A percentile compares a stretch with the other conserved stretches of the same genome.
Evolutionary conservation across 2,113 vertebrate genomes (phyloP).

Genomic region (Arvicanthis niloticus): DNA sequence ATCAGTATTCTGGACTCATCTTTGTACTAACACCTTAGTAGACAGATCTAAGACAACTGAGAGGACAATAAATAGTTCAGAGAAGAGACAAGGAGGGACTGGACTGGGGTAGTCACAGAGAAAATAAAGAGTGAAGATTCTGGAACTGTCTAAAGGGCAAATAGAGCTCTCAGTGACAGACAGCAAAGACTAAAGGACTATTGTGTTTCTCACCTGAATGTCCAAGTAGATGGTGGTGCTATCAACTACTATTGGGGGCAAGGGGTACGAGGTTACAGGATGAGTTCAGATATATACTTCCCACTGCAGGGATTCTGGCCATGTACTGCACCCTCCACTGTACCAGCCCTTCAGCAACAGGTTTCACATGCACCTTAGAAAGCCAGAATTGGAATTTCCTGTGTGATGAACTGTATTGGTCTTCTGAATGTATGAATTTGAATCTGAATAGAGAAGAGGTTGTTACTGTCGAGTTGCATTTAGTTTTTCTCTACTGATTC

Average conservation of each 20-base stretch:
- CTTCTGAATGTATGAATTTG: background rate
- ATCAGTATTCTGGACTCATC: constrained; percentile 55
- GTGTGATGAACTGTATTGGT: background rate
- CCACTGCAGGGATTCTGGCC: background rate
- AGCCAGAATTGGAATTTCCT: constrained; percentile 34
- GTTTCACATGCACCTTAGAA: background rate
- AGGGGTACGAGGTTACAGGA: background rate
- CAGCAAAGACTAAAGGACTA: background rate
- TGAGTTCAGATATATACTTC: background rate
- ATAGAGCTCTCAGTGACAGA: constrained; percentile 12
- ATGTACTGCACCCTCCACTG: background rate
- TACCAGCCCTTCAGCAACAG: background rate
- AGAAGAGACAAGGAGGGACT: constrained; percentile 22
- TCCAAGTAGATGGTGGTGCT: background rate
- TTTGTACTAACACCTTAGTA: constrained; percentile 39
- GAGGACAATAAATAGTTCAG: constrained; percentile 26
- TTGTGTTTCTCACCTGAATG: background rate
- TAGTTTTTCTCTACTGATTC: constrained; percentile 26
- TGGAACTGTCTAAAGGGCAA: background rate
- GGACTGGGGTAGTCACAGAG: background rate
- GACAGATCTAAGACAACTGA: constrained; percentile 40
- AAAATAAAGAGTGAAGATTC: constrained; percentile 17
- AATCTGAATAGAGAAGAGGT: background rate
- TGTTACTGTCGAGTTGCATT: constrained; percentile 25
- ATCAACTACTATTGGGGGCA: background rate